Evolutionary conservation across 64 coral and sea anemone species (phyloP).

Genomic region (Astreopora myriophthalma): DNA sequence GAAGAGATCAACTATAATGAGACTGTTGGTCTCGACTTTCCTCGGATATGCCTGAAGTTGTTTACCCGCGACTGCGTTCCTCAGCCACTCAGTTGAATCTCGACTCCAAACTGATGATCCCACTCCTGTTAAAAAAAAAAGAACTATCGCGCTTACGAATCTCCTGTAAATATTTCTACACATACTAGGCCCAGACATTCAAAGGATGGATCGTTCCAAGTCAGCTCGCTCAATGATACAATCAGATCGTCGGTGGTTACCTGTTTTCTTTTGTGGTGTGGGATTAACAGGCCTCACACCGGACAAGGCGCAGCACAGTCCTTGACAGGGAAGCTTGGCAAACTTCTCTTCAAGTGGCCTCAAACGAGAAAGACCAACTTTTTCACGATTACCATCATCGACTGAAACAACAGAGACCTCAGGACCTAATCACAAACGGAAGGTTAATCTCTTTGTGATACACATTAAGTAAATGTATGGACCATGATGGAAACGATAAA

Average conservation of each 20-base stretch:
- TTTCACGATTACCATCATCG: constrained; percentile 93
- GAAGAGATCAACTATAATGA: constrained; percentile 78
- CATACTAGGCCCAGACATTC: no score
- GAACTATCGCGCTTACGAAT: no score
- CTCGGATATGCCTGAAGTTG: constrained; percentile 76
- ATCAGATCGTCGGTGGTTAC: no score
- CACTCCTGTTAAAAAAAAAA: neutral
- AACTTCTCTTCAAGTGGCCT: constrained; percentile 80
- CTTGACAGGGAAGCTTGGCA: constrained; percentile 81
- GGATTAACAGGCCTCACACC: constrained; percentile 55
- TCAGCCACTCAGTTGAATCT: constrained; percentile 75
- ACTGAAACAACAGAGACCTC: constrained; percentile 78
- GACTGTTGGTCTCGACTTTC: constrained; percentile 14
- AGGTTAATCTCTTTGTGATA: no score
- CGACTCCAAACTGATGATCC: constrained; percentile 64
- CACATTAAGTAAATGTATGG: no score
- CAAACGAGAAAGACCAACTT: constrained; percentile 67
- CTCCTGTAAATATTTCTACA: no score
- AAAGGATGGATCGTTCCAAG: no score
- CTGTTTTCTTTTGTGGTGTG: neutral
- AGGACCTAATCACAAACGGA: neutral
- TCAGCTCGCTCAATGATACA: no score
- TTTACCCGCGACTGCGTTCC: constrained; percentile 63
- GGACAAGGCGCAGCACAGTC: constrained; percentile 73
- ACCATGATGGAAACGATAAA: no score